Percentiles rank a stretch among this genome's conserved stretches.
phyloP scores from a whole-genome alignment of 2,888 invertebrate species.

The Calameuta filiformis region DNA sequence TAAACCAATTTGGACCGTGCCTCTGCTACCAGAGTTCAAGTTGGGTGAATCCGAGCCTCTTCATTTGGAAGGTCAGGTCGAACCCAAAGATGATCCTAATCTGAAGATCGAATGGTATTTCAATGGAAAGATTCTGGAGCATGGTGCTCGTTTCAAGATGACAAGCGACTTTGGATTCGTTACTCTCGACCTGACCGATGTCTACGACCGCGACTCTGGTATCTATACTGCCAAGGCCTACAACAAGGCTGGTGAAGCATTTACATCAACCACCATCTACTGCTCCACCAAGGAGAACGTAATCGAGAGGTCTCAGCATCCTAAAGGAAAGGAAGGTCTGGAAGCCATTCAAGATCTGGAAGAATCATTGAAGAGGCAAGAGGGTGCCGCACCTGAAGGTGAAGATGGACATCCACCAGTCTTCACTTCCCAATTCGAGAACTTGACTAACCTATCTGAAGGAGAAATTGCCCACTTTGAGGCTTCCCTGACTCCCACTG shows the following conservation, averaged over 20 bases:
- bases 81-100: conserved; percentile 93
- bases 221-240: conserved; percentile 93
- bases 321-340: conserved; percentile 92
- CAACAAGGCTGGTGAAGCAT: conserved; percentile 90
- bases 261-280: conserved; percentile 89
- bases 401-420: conserved; percentile 88
- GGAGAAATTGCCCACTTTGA: conserved; percentile 98
- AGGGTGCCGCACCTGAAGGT: conserved; percentile 75
- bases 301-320: conserved; percentile 92
- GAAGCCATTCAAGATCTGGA: conserved; percentile 92
- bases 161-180: conserved; percentile 97
- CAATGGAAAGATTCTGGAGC: conserved; percentile 87
- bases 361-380: conserved; percentile 82
- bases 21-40: conserved; percentile 82
- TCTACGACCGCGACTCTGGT: conserved; percentile 93
- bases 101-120: conserved; percentile 94
- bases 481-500: conserved; percentile 93
- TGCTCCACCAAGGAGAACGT: conserved; percentile 85
- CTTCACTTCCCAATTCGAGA: conserved; percentile 88
- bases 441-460: conserved; percentile 86
- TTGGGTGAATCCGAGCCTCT: conserved; percentile 85
- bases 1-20: conserved; percentile 88
- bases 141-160: conserved; percentile 90
- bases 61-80: conserved; percentile 94
- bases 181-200: conserved; percentile 90